Conservation (phyloP, 2,113 vertebrate species). For the Sturnus vulgaris region DNA sequence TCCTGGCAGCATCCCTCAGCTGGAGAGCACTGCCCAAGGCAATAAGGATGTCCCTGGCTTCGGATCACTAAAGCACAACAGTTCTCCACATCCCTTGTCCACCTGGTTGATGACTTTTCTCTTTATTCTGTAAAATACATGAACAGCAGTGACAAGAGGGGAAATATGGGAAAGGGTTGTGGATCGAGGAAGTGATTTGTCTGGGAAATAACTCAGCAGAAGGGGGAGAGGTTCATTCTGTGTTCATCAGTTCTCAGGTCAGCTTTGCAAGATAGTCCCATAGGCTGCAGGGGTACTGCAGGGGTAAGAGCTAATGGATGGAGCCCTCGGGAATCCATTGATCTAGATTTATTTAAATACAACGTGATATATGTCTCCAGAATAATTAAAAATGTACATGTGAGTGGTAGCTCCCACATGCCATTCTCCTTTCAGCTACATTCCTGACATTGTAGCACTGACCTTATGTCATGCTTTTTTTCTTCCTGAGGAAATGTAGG, state of each 20-base stretch:
- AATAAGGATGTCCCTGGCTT: neutral
- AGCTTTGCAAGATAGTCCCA: neutral
- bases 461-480: conserved; percentile 34
- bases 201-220: neutral
- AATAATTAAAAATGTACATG: conserved; percentile 12
- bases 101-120: neutral
- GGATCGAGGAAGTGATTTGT: neutral
- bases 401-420: neutral
- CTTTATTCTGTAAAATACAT: neutral
- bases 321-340: conserved; percentile 7
- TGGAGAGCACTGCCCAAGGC: neutral
- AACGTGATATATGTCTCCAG: neutral
- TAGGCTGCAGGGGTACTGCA: neutral
- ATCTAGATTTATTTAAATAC: conserved; percentile 43
- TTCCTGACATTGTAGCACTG: conserved; percentile 37
- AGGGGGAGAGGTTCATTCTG: neutral
- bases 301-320: neutral
- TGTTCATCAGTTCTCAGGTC: neutral
- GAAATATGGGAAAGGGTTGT: neutral
- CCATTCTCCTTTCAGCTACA: neutral
- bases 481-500: conserved; percentile 14
- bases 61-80: neutral
- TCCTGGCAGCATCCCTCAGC: neutral
- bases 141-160: neutral
- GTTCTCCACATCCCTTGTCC: neutral